Evolutionary conservation across 1,140 invertebrate species (phyloP).

Genomic region (Drosophila pruinosa): DNA sequence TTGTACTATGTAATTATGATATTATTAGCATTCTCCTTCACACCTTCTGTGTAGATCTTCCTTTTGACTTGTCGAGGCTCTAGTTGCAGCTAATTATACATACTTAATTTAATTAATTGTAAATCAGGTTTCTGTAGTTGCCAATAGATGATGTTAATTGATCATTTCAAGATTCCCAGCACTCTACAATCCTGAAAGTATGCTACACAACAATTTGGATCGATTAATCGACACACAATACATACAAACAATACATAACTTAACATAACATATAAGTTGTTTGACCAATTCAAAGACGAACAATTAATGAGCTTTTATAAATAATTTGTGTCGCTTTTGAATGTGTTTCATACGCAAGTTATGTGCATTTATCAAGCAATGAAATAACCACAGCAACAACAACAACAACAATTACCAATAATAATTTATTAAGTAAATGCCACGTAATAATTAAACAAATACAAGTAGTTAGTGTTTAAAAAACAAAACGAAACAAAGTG

Average conservation of each 20-base stretch:
- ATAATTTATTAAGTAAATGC: slow-evolving; percentile 29
- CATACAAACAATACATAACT: background rate
- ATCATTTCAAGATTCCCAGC: slow-evolving; percentile 27
- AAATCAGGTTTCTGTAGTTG: slow-evolving; percentile 73
- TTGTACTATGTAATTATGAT: too few species aligned
- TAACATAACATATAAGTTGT: slow-evolving; percentile 13
- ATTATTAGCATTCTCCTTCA: slow-evolving; percentile 7
- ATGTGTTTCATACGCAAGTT: slow-evolving; percentile 64
- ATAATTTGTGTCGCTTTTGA: slow-evolving; percentile 73
- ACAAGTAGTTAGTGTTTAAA: slow-evolving; percentile 37
- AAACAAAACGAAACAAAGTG: slow-evolving; percentile 8
- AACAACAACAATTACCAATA: slow-evolving; percentile 28
- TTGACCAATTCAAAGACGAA: slow-evolving; percentile 54
- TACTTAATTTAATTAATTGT: slow-evolving; percentile 28
- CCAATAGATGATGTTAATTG: slow-evolving; percentile 46
- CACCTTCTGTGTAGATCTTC: slow-evolving; percentile 1
- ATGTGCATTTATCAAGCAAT: slow-evolving; percentile 64
- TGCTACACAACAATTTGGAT: background rate
- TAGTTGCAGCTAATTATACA: slow-evolving; percentile 47
- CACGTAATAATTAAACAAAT: slow-evolving; percentile 7
- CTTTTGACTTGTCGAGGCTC: slow-evolving; percentile 22
- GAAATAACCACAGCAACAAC: slow-evolving; percentile 30
- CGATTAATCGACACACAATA: background rate
- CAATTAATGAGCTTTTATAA: slow-evolving; percentile 77
- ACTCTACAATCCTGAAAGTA: background rate